Percentiles rank a stretch among this genome's conserved stretches.
phyloP scores from a whole-genome alignment of 2,113 vertebrate species.

The Taurulus bubalis region DNA sequence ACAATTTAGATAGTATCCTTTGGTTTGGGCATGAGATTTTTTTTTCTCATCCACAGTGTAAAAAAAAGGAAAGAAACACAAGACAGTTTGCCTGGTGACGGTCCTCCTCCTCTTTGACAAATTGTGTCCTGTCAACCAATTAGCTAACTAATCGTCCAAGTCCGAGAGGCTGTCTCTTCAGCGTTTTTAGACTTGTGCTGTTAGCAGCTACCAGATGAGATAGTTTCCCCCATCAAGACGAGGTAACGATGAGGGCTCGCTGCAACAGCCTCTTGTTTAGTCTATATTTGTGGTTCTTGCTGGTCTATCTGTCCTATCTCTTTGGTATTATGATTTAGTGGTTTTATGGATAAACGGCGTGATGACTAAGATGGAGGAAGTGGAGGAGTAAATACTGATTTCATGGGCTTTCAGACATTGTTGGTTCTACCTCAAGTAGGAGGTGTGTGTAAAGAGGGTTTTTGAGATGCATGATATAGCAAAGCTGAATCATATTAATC shows the following conservation, averaged over 20 bases:
- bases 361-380: constrained; percentile 54
- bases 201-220: constrained; percentile 26
- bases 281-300: constrained; percentile 33
- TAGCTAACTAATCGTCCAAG: constrained; percentile 25
- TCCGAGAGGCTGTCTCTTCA: constrained; percentile 10
- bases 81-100: background rate
- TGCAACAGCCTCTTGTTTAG: background rate
- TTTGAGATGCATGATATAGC: constrained; percentile 47
- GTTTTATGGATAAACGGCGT: constrained; percentile 33
- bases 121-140: constrained; percentile 41
- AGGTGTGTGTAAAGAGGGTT: constrained; percentile 38
- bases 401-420: constrained; percentile 31
- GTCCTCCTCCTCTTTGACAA: constrained; percentile 26
- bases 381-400: constrained; percentile 54
- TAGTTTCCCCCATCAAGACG: background rate
- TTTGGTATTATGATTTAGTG: constrained; percentile 13
- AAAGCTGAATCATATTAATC: constrained; percentile 36
- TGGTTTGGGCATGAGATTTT: background rate
- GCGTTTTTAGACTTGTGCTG: constrained; percentile 4
- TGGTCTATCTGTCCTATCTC: constrained; percentile 44
- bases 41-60: background rate
- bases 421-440: constrained; percentile 45
- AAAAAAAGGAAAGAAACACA: too few relatives aligned
- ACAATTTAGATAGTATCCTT: constrained; percentile 1
- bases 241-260: background rate